A percentile compares a stretch with the other conserved stretches of the same genome.
Conservation (phyloP, 2,113 vertebrate genomes). For the Larimichthys polyactis region DNA sequence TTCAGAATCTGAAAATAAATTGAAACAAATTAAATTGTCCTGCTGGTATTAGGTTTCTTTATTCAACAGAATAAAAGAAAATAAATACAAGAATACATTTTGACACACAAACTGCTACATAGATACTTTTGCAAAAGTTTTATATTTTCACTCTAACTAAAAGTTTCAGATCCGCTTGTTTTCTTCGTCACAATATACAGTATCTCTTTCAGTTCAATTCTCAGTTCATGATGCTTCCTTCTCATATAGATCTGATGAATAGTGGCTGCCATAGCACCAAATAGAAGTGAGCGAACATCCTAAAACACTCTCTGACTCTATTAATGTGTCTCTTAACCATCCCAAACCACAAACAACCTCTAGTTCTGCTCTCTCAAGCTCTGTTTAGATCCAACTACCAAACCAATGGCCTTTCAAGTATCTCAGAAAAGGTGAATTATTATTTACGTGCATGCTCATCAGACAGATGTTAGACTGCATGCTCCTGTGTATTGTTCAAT, state of each 20-base stretch:
- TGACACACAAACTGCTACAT: not conserved
- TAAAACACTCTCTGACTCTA: conserved; percentile 23
- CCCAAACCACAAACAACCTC: conserved; percentile 5
- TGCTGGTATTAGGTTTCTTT: not conserved
- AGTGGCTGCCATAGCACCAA: conserved; percentile 6
- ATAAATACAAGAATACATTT: not conserved
- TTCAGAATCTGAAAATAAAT: not conserved
- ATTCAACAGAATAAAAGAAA: not conserved
- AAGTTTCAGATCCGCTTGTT: not conserved
- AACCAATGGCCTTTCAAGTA: conserved; percentile 7
- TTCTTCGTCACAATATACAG: conserved; percentile 13
- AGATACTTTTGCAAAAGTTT: not conserved
- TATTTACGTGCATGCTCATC: not conserved
- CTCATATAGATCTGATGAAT: conserved; percentile 44
- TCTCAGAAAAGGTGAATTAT: not conserved
- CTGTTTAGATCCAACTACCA: conserved; percentile 1
- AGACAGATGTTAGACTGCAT: not conserved
- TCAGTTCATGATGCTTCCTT: conserved; percentile 5
- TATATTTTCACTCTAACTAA: not conserved
- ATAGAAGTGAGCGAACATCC: conserved; percentile 15
- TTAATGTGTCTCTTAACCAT: conserved; percentile 21
- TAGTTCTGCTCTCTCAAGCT: conserved; percentile 1
- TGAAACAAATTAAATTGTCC: not conserved
- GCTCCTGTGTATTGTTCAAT: not conserved
- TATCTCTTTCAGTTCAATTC: not conserved